Percentiles rank a stretch among this genome's conserved stretches.
Conservation (phyloP, 1,140 invertebrate species). For the Ostrea denselamellosa region DNA sequence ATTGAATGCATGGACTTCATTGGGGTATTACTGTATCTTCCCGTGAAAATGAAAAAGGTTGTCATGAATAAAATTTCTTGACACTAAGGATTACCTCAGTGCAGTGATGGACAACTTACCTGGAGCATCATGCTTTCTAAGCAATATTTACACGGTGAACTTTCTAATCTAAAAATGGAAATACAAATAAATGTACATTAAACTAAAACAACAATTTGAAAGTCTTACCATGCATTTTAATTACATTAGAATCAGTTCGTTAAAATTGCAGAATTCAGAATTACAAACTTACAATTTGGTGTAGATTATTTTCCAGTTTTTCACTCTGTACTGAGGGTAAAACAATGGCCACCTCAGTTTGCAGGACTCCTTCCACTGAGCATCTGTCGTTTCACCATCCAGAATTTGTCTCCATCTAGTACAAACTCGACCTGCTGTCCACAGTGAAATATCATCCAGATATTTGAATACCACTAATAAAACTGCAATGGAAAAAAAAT, state of each 20-base stretch:
- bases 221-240: not conserved
- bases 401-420: constrained; percentile 90
- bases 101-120: constrained; percentile 64
- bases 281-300: constrained; percentile 80
- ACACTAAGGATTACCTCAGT: not conserved
- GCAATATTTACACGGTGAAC: constrained; percentile 91
- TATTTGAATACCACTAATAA: constrained; percentile 92
- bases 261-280: no score
- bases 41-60: no score
- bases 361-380: constrained; percentile 88
- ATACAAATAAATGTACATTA: not conserved
- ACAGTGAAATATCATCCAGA: constrained; percentile 93
- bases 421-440: constrained; percentile 92
- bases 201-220: not conserved
- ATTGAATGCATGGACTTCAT: no score
- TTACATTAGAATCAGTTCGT: no score
- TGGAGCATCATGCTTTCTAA: constrained; percentile 81
- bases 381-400: constrained; percentile 85
- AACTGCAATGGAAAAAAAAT: constrained; percentile 81
- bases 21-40: no score
- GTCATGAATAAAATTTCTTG: not conserved
- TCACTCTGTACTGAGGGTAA: constrained; percentile 83
- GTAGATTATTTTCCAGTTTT: constrained; percentile 89
- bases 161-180: constrained; percentile 82
- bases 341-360: constrained; percentile 90